Evolutionary conservation across 2,888 invertebrate genomes (phyloP), one percentile per base, ranked within the genome.

Genomic region (Drosophila nr. medialis): DNA sequence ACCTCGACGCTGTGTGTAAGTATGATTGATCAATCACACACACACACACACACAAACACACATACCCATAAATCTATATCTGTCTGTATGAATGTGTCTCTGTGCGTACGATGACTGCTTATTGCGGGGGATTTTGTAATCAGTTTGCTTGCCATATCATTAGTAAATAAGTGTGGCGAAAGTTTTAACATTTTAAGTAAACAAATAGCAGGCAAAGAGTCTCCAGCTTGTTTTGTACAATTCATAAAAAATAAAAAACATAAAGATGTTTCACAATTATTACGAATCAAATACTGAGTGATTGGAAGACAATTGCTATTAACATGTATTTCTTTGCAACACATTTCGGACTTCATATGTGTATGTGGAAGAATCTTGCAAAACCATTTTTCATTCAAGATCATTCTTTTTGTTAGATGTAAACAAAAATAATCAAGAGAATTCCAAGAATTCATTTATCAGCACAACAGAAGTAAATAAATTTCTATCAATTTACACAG

Each of bases 11-110:
- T 38, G 18, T 48, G 29, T 63, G 48, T 45, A 62, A 59, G 71
- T 64, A 36, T 68, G 77, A 77, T 75, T 77, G 75, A 77, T 77
- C 79, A 74, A 78, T 77, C 77, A 75, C 63, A 72, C 40, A 60
- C 34, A 71, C 38, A 68, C 49, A 60, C 34, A 71, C 38, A 68
- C 49, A 49, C 11, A 51, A 36, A 61, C 18, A 50, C 21, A 21
- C 7, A 21, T 21, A 2, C 2, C 13, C 32, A 51, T 21, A 51
- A 21, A 51, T 32, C 30, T 30, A 55, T 24, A 11, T 29, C 11
- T 49, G 21, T 45, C 24, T 27, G 36, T 24, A 38, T 38, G 36
- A 38, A 6, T 24, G 6, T 18, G 34, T 34, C 34, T 34, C 18
- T 34, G 51, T 42, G 42, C 42, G 42, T 42, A 34, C 30, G 24